Conservation (phyloP, 2,888 invertebrate genomes). For the Crepidodera aurea region DNA sequence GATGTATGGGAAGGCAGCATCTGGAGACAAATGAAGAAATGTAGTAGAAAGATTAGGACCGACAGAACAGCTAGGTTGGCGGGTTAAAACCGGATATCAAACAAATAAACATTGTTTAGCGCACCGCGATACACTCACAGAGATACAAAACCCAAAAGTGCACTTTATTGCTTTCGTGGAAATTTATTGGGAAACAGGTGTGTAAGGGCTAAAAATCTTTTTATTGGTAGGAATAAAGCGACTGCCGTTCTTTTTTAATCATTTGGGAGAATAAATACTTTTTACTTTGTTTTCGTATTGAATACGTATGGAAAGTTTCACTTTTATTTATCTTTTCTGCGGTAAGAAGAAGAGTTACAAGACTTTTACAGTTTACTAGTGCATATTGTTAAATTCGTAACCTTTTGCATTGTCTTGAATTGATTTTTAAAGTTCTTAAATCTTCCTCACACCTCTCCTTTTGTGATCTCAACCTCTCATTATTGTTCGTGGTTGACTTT, state of each 20-base stretch:
- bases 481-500: too few relatives aligned
- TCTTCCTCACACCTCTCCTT: too few relatives aligned
- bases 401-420: too few relatives aligned
- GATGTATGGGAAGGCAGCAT: constrained; percentile 49
- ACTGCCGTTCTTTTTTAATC: neutral
- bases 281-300: constrained; percentile 4
- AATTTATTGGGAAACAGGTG: constrained; percentile 35
- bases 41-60: constrained; percentile 52
- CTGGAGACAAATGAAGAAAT: constrained; percentile 57
- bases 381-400: too few relatives aligned
- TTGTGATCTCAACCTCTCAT: too few relatives aligned
- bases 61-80: constrained; percentile 46
- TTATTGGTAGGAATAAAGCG: neutral
- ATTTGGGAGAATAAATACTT: neutral
- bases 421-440: too few relatives aligned
- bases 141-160: constrained; percentile 32
- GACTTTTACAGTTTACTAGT: too few relatives aligned
- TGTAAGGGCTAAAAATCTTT: neutral
- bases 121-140: constrained; percentile 35
- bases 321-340: too few relatives aligned
- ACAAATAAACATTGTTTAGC: constrained; percentile 55
- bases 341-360: too few relatives aligned
- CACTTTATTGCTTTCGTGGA: constrained; percentile 35
- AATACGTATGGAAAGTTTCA: too few relatives aligned
- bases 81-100: constrained; percentile 54